A percentile compares a stretch with the other conserved stretches of the same genome.
These are phyloP conservation scores for Phylloscopus collybita DNA, from an alignment of 2,797 vertebrate species.

Conservation along the genomic window DNA sequence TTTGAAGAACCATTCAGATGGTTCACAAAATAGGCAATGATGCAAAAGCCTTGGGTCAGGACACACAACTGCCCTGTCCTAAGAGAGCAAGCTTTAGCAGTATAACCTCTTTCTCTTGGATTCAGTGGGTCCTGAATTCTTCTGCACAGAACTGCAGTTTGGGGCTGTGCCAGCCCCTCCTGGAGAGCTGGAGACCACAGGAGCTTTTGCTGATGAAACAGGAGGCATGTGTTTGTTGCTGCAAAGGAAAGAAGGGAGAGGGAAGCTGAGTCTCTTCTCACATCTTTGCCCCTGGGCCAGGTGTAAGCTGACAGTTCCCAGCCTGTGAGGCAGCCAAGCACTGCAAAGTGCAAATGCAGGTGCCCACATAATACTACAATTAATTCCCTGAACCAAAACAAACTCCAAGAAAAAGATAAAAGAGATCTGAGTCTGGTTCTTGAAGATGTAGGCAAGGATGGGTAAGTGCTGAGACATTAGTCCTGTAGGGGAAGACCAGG, in stretches of 20 bases:
- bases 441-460: not conserved
- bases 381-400: not conserved
- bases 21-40: not conserved
- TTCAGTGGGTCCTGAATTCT: not conserved
- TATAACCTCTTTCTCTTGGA: not conserved
- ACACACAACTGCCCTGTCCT: not conserved
- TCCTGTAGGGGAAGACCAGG: not conserved
- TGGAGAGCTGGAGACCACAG: not conserved
- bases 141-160: not conserved
- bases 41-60: not conserved
- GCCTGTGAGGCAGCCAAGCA: not conserved
- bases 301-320: not conserved
- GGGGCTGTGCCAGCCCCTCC: not conserved
- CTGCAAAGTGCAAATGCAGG: not conserved
- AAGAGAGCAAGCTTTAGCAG: not conserved
- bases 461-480: not conserved
- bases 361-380: not conserved
- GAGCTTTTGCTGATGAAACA: not conserved
- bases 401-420: not conserved
- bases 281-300: not conserved
- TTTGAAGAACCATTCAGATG: not conserved
- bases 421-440: not conserved
- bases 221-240: not conserved
- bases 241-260: not conserved
- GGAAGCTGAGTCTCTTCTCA: not conserved